A percentile compares a stretch with the other conserved stretches of the same genome.
Evolutionary conservation across 2,113 vertebrate species (phyloP).

Genomic region (Melanerpes formicivorus): DNA sequence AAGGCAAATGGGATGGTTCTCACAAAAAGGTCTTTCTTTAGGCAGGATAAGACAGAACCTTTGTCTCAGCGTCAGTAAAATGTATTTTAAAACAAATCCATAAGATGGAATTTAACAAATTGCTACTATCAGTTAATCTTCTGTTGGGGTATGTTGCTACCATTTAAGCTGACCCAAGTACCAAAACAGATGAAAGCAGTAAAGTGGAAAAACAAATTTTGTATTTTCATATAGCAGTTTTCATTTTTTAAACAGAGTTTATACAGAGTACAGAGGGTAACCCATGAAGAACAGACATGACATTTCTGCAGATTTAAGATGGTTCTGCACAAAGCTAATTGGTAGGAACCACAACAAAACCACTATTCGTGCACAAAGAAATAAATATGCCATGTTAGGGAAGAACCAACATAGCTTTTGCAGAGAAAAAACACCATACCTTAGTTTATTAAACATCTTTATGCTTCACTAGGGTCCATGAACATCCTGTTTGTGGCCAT

Average conservation of each 20-base stretch:
- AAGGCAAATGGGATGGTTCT: neutral
- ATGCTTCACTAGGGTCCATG: neutral
- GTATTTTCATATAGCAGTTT: neutral
- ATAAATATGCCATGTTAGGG: neutral
- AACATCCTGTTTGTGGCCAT: neutral
- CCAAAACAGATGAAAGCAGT: neutral
- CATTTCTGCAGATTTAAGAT: neutral
- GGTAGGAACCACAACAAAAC: neutral
- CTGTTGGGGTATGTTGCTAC: neutral
- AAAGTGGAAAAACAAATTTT: neutral
- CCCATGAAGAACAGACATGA: neutral
- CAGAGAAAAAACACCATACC: neutral
- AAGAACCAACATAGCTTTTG: neutral
- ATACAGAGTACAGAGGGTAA: neutral
- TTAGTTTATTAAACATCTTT: neutral
- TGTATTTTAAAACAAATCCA: neutral
- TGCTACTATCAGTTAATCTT: neutral
- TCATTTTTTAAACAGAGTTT: neutral
- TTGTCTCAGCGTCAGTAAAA: neutral
- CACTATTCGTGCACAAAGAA: neutral
- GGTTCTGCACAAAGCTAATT: neutral
- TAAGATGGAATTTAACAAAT: neutral
- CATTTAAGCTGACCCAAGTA: neutral
- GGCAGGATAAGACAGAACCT: neutral
- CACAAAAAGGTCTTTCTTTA: neutral